Evolutionary conservation across 1,140 invertebrate genomes (phyloP).

Genomic region (Drosophila teissieri): DNA sequence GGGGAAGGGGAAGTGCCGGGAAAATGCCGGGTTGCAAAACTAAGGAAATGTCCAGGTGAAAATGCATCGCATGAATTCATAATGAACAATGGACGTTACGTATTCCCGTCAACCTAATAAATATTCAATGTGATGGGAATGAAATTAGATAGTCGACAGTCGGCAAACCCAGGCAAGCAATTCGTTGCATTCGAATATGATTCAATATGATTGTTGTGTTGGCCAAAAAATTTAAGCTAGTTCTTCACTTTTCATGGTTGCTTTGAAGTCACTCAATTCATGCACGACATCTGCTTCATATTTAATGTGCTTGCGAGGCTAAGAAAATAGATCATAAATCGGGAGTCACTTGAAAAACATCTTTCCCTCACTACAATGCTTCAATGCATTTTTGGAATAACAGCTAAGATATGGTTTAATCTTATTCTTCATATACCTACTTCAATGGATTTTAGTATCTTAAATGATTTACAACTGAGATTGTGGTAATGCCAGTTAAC

Average conservation of each 20-base stretch:
- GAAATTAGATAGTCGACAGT: slow-evolving; percentile 29
- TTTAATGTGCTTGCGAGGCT: too few species aligned
- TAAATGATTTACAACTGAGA: background rate
- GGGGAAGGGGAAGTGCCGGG: slow-evolving; percentile 2
- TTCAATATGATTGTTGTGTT: background rate
- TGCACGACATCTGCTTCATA: background rate
- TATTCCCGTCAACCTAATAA: slow-evolving; percentile 27
- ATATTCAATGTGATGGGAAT: slow-evolving; percentile 24
- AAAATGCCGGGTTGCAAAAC: background rate
- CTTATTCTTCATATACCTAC: too few species aligned
- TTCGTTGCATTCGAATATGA: background rate
- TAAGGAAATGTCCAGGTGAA: slow-evolving; percentile 10
- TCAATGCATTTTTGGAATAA: too few species aligned
- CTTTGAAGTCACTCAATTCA: background rate
- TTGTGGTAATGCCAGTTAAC: background rate
- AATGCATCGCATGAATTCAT: slow-evolving; percentile 34
- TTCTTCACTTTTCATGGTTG: background rate
- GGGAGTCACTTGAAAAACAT: too few species aligned
- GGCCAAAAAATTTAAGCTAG: background rate
- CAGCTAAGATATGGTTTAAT: too few species aligned
- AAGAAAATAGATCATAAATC: too few species aligned
- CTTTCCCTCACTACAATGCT: too few species aligned
- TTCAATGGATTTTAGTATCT: too few species aligned
- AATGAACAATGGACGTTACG: slow-evolving; percentile 8
- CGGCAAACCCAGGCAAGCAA: background rate